Evolutionary conservation across 2,888 invertebrate species (phyloP).

Genomic region (Saturnia japonica): DNA sequence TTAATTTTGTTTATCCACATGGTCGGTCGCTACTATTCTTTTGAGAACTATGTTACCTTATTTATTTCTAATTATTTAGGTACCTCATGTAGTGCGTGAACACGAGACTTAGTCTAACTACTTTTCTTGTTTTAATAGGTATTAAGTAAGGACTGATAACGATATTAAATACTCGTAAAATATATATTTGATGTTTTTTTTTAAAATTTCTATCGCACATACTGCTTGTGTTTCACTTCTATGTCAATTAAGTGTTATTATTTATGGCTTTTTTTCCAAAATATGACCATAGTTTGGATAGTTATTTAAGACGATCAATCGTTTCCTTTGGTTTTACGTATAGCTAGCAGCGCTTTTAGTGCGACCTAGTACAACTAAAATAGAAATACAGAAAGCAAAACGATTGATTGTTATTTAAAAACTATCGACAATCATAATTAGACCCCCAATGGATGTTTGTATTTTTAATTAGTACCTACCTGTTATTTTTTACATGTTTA

Average conservation of each 20-base stretch:
- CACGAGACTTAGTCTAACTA: constrained; percentile 42
- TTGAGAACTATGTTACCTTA: constrained; percentile 59
- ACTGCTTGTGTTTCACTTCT: constrained; percentile 35
- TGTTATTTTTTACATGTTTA: constrained; percentile 70
- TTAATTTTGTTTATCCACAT: neutral
- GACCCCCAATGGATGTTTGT: constrained; percentile 29
- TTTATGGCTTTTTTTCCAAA: constrained; percentile 7
- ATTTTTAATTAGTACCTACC: constrained; percentile 65
- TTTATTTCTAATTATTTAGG: constrained; percentile 58
- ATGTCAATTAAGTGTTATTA: constrained; percentile 16
- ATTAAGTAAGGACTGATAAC: constrained; percentile 80
- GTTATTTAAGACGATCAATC: neutral
- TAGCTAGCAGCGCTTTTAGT: neutral
- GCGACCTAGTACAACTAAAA: neutral
- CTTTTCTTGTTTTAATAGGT: constrained; percentile 49
- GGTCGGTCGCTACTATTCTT: constrained; percentile 27
- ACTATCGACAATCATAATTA: neutral
- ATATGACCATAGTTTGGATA: neutral
- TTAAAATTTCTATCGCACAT: constrained; percentile 37
- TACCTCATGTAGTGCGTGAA: constrained; percentile 32
- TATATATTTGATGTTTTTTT: constrained; percentile 30
- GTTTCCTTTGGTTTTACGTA: neutral
- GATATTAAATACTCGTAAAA: constrained; percentile 58
- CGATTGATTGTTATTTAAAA: neutral
- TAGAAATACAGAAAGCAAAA: neutral